phyloP scores from a whole-genome alignment of 2,113 vertebrate genomes.

The Oostethus manadensis region DNA sequence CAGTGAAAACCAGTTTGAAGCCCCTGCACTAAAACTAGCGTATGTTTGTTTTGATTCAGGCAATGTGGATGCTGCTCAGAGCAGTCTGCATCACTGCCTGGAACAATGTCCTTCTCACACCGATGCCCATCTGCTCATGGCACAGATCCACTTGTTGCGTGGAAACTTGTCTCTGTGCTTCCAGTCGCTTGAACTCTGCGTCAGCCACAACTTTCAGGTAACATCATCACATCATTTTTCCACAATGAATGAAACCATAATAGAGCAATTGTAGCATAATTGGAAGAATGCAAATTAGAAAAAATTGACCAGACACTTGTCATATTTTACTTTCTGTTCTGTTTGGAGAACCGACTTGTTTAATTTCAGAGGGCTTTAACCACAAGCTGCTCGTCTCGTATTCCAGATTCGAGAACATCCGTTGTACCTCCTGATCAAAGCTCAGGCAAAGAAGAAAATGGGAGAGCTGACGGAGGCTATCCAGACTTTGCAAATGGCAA shows the following conservation, averaged over 20 bases:
- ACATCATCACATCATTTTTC: constrained; percentile 29
- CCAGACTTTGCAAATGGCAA: constrained; percentile 91
- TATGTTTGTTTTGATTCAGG: constrained; percentile 27
- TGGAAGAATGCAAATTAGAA: no score
- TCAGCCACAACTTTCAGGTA: constrained; percentile 95
- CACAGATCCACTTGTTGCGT: constrained; percentile 88
- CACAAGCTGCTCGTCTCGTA: constrained; percentile 6
- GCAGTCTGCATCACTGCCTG: constrained; percentile 80
- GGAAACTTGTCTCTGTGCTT: constrained; percentile 81
- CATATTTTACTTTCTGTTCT: no score
- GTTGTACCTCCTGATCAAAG: constrained; percentile 92
- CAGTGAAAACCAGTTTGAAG: no score
- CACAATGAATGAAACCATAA: no score
- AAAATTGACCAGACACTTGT: no score
- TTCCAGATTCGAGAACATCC: constrained; percentile 86
- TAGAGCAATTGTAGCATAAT: no score
- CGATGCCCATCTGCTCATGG: constrained; percentile 91
- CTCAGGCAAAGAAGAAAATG: constrained; percentile 85
- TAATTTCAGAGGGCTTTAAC: no score
- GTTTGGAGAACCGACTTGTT: no score
- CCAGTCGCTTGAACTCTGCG: constrained; percentile 90
- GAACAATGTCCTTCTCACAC: constrained; percentile 84
- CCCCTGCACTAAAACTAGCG: background rate
- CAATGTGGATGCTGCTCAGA: constrained; percentile 81
- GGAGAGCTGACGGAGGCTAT: constrained; percentile 87